Percentiles rank a stretch among this genome's conserved stretches.
Evolutionary conservation across 2,797 vertebrate species (phyloP).

Genomic region (Vespertilio murinus): DNA sequence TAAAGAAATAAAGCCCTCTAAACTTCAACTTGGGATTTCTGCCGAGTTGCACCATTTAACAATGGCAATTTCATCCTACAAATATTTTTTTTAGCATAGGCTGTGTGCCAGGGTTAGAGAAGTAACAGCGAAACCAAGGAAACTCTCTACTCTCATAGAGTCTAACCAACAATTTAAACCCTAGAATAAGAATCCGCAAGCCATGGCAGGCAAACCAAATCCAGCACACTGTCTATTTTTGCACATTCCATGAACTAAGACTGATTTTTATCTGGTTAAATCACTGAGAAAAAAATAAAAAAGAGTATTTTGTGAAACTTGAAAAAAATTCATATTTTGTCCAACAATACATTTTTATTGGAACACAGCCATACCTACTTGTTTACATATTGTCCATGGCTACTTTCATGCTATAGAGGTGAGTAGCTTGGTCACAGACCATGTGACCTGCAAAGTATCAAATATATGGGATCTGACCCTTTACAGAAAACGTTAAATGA

Average conservation of each 20-base stretch:
- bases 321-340: background rate
- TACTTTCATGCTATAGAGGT: background rate
- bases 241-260: background rate
- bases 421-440: background rate
- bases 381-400: background rate
- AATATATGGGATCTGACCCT: background rate
- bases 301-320: background rate
- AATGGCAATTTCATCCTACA: constrained; percentile 25
- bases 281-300: background rate
- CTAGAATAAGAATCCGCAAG: background rate
- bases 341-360: background rate
- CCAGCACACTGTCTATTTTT: background rate
- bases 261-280: background rate
- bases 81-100: background rate
- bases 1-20: background rate
- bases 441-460: background rate
- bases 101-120: background rate
- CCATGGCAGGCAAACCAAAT: background rate
- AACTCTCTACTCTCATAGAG: background rate
- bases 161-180: background rate
- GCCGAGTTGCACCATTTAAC: background rate
- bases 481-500: background rate
- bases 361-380: background rate
- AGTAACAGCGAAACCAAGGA: constrained; percentile 8
- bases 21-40: constrained; percentile 22